These are phyloP conservation scores for Drosophila borealis DNA, from an alignment of 2,888 invertebrate genomes.

Conservation along the genomic window DNA sequence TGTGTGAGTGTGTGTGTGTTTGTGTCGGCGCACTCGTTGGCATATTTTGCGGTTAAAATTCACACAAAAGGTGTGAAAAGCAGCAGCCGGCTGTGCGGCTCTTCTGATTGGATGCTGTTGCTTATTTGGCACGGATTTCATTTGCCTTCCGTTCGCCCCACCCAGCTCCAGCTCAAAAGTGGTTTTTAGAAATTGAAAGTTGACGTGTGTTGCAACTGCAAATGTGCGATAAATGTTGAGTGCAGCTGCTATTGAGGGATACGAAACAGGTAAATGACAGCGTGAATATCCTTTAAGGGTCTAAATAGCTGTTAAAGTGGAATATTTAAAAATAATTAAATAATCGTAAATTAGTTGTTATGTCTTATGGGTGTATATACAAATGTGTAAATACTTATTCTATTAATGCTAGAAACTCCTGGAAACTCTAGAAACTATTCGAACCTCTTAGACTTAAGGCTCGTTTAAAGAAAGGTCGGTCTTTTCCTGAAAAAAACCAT, in stretches of 20 bases:
- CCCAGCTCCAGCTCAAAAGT: slow-evolving; percentile 8
- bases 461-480: too few species aligned
- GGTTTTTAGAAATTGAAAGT: slow-evolving; percentile 60
- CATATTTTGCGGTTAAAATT: slow-evolving; percentile 58
- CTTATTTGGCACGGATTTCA: slow-evolving; percentile 67
- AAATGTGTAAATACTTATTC: too few species aligned
- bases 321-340: neutral
- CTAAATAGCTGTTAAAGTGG: slow-evolving; percentile 8
- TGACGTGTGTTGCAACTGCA: slow-evolving; percentile 48
- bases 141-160: slow-evolving; percentile 27
- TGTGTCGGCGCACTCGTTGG: slow-evolving; percentile 20
- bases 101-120: slow-evolving; percentile 60
- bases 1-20: neutral
- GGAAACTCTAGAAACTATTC: too few species aligned
- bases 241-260: neutral
- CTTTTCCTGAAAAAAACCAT: too few species aligned
- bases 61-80: slow-evolving; percentile 61
- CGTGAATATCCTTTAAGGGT: slow-evolving; percentile 7
- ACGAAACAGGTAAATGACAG: slow-evolving; percentile 21
- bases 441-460: too few species aligned
- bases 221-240: slow-evolving; percentile 62
- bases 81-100: slow-evolving; percentile 41
- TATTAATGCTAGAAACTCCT: too few species aligned
- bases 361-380: too few species aligned
- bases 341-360: too few species aligned